Conservation (phyloP, 2,797 vertebrate genomes). For the Ficedula albicollis region DNA sequence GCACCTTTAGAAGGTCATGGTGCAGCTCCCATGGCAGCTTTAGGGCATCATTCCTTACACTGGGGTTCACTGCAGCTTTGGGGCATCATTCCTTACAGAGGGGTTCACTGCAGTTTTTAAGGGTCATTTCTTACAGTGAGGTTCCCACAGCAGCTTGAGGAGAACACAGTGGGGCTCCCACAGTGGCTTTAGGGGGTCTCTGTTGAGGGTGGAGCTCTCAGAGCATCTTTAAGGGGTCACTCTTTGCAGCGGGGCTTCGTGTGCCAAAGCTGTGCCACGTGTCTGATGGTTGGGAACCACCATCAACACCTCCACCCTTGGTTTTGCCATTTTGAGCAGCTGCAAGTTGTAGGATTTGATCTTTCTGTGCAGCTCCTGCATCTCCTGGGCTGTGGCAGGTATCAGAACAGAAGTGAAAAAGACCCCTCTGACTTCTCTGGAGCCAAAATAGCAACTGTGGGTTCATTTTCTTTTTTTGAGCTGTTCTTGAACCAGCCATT, state of each 20-base stretch:
- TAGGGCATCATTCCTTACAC: neutral
- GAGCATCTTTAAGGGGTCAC: neutral
- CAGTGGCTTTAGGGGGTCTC: neutral
- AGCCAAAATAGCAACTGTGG: neutral
- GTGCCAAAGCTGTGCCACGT: neutral
- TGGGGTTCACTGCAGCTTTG: neutral
- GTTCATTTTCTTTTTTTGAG: neutral
- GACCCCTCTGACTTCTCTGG: neutral
- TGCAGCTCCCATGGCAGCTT: neutral
- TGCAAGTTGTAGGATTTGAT: neutral
- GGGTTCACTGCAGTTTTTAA: neutral
- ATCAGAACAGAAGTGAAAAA: neutral
- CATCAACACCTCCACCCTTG: rapidly evolving
- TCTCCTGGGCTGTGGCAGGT: neutral
- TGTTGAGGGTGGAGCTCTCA: neutral
- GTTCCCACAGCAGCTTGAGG: neutral
- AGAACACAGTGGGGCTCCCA: neutral
- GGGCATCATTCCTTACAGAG: neutral
- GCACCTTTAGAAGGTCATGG: neutral
- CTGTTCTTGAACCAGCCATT: neutral
- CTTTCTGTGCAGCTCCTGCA: neutral
- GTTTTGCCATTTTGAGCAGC: neutral
- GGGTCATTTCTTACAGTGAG: neutral
- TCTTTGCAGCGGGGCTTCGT: neutral
- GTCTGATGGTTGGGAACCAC: neutral